Evolutionary conservation across 2,888 invertebrate species (phyloP).

Genomic region (Synergus itoensis): DNA sequence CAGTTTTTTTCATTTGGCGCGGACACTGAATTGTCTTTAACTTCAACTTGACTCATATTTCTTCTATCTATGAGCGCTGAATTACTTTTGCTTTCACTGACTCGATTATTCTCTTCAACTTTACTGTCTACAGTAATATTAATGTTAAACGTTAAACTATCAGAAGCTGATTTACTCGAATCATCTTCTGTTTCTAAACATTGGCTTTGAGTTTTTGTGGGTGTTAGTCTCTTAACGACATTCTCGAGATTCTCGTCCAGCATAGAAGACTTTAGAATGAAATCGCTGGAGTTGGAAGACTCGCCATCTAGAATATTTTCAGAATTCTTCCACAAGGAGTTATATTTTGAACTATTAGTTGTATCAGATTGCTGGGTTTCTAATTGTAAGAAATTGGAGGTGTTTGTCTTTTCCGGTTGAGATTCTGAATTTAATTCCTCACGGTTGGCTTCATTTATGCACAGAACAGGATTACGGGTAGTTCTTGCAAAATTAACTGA

Average conservation of each 20-base stretch:
- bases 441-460: neutral
- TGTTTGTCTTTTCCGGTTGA: neutral
- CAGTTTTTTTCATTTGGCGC: conserved; percentile 40
- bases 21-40: neutral
- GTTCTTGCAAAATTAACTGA: neutral
- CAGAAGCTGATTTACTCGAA: conserved; percentile 7
- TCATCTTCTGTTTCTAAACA: neutral
- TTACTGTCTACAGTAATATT: conserved; percentile 16
- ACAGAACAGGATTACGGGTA: neutral
- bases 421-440: neutral
- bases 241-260: neutral
- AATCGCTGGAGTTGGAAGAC: conserved; percentile 14
- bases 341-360: conserved; percentile 1
- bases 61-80: conserved; percentile 39
- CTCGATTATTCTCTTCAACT: conserved; percentile 27
- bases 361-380: conserved; percentile 2
- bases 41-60: conserved; percentile 40
- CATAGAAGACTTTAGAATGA: conserved; percentile 8
- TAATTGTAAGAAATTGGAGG: neutral
- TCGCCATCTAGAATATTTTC: conserved; percentile 3
- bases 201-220: neutral
- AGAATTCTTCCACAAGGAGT: neutral
- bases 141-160: conserved; percentile 9
- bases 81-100: conserved; percentile 7
- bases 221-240: neutral